Evolutionary conservation across 1,140 invertebrate genomes (phyloP).

Genomic region (Eubasilissa regina): DNA sequence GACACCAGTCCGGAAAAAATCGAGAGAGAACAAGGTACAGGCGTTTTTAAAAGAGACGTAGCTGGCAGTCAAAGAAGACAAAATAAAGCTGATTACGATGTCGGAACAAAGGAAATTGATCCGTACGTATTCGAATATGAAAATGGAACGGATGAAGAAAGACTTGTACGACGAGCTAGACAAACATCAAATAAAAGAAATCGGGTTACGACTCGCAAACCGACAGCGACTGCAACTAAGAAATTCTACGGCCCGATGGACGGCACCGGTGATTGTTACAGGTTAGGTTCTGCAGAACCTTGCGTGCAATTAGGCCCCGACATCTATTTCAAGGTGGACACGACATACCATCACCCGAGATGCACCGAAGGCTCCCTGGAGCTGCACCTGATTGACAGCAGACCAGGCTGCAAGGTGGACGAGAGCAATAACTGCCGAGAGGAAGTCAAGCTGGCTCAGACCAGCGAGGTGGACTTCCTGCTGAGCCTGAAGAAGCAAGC

Average conservation of each 20-base stretch:
- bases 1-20: not conserved
- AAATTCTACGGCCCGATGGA: conserved; percentile 35
- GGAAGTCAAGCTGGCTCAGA: conserved; percentile 14
- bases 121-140: conserved; percentile 16
- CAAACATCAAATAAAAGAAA: conserved; percentile 3
- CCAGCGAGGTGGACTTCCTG: conserved; percentile 15
- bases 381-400: conserved; percentile 29
- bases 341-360: not conserved
- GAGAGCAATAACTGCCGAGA: conserved; percentile 42
- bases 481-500: conserved; percentile 27
- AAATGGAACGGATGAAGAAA: not conserved
- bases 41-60: not conserved
- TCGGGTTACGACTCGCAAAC: not conserved
- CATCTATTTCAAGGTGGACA: conserved; percentile 13
- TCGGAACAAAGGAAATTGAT: conserved; percentile 32
- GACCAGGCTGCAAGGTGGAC: conserved; percentile 33
- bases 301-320: conserved; percentile 1
- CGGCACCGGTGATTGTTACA: conserved; percentile 35
- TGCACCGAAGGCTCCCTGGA: conserved; percentile 7
- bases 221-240: not conserved
- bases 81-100: not conserved
- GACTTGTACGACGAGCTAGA: not conserved
- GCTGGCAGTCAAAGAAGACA: not conserved
- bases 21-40: not conserved
- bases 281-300: conserved; percentile 27